Evolutionary conservation across 2,888 invertebrate species (phyloP), one percentile per base, ranked within the genome.

Genomic region (Hypomecis punctinalis): DNA sequence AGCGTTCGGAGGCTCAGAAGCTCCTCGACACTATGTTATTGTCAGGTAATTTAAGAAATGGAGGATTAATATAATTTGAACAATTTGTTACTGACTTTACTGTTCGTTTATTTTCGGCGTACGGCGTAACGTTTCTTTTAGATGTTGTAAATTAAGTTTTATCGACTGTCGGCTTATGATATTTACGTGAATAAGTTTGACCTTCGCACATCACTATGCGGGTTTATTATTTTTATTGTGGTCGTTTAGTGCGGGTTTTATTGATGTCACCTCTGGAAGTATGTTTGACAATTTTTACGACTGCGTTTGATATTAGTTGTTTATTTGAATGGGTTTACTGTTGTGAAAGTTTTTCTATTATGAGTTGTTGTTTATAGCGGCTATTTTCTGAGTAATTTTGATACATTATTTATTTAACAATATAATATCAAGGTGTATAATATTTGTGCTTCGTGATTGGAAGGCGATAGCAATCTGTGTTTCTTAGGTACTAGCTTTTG

Each of bases 31-130:
- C 81, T 89, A 79, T 84, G 84, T 90, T 87, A 86, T 86, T 88
- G 90, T 89, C 90, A 88, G 81, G 84, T 83, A 80, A 84, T 85
- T 85, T 85, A 83, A 84, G 81, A 83, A 81, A 83, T 78, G 74
- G 75, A 67, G 72, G 81, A 83, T 88, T 87, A 84, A 85, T 87
- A 79, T 84, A 81, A 86, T 88, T 83, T 81, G 76, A 80, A 79
- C 85, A 81, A 86, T 88, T 88, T 86, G 86, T 89, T 84, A 83
- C 74, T 67, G 76, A 76, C 70, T 81, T 76, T 75, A 79, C 62
- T 62, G 74, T 68, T 69, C 59, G 81, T 82, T 84, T 88, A 86
- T 89, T 85, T 82, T 69, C 75, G 73, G 63, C 42, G 63, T 67
- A 61, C 45, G 54, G 45, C 47, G 60, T 57, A 45, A 75, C 78